Percentiles rank a stretch among this genome's conserved stretches.
Conservation (phyloP, 2,797 vertebrate genomes). For the Streptopelia turtur region DNA sequence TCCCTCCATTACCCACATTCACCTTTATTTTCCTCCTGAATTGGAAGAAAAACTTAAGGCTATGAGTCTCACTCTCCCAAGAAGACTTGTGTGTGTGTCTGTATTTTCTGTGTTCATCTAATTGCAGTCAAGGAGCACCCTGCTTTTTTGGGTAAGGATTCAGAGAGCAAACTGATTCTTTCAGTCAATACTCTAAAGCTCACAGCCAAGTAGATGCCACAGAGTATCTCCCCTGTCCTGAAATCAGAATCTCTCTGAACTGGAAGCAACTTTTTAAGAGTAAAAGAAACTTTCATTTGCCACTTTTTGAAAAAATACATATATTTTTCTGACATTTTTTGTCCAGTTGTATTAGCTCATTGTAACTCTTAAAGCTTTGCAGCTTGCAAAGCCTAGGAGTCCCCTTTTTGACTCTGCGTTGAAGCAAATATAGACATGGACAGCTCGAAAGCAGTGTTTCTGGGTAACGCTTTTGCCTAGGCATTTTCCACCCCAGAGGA, state of each 20-base stretch:
- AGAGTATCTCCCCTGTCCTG: not conserved
- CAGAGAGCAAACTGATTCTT: not conserved
- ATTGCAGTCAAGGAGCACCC: not conserved
- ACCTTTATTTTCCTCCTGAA: not conserved
- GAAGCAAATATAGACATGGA: not conserved
- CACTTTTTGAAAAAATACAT: not conserved
- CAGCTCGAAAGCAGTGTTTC: not conserved
- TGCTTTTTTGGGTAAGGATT: not conserved
- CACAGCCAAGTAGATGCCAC: not conserved
- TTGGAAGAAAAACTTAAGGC: not conserved
- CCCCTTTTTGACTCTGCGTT: not conserved
- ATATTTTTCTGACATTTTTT: not conserved
- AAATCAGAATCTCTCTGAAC: not conserved
- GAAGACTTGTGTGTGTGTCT: not conserved
- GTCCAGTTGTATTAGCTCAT: not conserved
- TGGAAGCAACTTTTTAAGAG: not conserved
- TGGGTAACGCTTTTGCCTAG: not conserved
- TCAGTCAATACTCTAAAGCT: not conserved
- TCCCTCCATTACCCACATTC: not conserved
- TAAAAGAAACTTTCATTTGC: not conserved
- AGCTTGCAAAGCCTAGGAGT: not conserved
- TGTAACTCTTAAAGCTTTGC: not conserved
- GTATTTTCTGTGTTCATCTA: not conserved
- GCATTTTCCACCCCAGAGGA: constrained; percentile 37
- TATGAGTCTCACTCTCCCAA: not conserved